Evolutionary conservation across 2,113 vertebrate genomes (phyloP), one percentile per base, ranked within the genome.

Genomic region (Phalacrocorax pelagicus): DNA sequence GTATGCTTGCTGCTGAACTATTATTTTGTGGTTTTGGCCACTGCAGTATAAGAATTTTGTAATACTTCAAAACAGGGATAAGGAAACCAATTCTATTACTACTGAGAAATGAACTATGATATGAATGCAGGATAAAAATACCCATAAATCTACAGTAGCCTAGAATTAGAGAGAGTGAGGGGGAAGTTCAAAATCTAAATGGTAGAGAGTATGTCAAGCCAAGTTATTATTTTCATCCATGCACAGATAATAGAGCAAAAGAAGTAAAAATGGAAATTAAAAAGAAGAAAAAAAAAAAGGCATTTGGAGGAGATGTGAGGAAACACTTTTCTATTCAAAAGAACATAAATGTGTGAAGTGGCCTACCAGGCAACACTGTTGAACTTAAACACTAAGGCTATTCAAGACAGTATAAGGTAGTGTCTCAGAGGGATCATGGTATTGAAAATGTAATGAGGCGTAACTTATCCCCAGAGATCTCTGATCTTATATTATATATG

Each of bases 351-450:
- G 81, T 92, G 40, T 90, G 71, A 96, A 96, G 87, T 94, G 46
- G 80, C 96, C 90, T 92, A 91, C 88, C 59, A 93, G 87, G 90
- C 44, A 94, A 67, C 65, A 65, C 74, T 92, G 83, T 96, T 92
- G 92, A 97, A 96, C 94, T 97, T 94, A 96, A 97, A 93, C 95
- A 94, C 96, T 92, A 49, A 75, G 86, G 86, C 72, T 90, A 94
- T 91, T 97, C 88, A 88, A 92, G 91, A 73, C 86, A 86, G 63
- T 74, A 67, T 47, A 90, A 92, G 92, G 81, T 66, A 96, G 79
- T 75, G 57, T 95, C 96, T 97, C 95, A 86, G 66, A 90, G 90
- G 93, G 81, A 97, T 94, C 72, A 63, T 8, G 24, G 83, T 85
- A 92, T 49, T 94, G 92, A 90, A 97, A 97, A 96, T 79, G 82